These are phyloP conservation scores for Sylvilagus floridanus DNA, from an alignment of 2,797 vertebrate species.

Conservation along the genomic window DNA sequence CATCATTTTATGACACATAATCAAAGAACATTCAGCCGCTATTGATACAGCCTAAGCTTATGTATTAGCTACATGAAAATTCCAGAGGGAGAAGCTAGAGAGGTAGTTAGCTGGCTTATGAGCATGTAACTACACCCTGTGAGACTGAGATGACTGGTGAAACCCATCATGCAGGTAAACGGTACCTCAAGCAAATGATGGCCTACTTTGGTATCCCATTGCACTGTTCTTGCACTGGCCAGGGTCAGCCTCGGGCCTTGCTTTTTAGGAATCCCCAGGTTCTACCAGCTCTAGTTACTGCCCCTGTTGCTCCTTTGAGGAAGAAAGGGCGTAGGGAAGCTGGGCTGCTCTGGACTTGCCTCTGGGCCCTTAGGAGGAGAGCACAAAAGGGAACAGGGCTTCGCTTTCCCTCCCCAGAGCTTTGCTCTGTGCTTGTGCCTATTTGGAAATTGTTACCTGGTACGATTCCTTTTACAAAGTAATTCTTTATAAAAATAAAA, in stretches of 20 bases:
- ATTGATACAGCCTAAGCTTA: background rate
- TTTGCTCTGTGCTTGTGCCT: background rate
- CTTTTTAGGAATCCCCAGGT: background rate
- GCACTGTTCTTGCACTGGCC: background rate
- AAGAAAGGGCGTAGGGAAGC: background rate
- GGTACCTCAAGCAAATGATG: background rate
- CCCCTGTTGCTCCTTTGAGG: background rate
- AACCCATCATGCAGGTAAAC: background rate
- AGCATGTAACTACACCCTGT: background rate
- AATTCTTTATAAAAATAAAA: conserved; percentile 40
- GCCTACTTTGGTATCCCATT: background rate
- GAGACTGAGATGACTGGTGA: background rate
- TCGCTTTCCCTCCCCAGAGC: background rate
- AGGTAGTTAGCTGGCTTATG: background rate
- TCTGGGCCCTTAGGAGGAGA: background rate
- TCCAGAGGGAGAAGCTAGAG: background rate
- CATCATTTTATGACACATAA: background rate
- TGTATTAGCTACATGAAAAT: background rate
- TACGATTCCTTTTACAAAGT: background rate
- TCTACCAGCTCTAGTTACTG: background rate
- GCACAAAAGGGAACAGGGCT: background rate
- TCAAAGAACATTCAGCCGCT: background rate
- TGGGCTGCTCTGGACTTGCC: background rate
- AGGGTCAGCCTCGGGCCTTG: background rate
- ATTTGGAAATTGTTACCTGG: background rate